Base-by-base conservation (phyloP, 2,888 invertebrate species). In the Brenthis daphne region DNA sequence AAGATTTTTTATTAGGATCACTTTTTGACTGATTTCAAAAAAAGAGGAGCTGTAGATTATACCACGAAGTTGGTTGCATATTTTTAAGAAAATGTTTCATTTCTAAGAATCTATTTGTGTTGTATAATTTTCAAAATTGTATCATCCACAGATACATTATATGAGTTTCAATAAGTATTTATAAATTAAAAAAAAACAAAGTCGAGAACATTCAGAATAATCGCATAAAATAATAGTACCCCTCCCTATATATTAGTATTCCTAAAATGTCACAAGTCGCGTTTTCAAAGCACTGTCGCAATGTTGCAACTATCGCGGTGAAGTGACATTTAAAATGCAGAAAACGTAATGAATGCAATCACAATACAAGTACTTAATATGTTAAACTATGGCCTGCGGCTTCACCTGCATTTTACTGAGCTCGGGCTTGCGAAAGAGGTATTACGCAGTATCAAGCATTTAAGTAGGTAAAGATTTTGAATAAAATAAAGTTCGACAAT, bases 271-370 rank as follows among this genome's bases (percentile, higher is more conserved):
- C 61, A 69, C 37, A 16, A 51, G 56, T 65, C 53, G 69, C 61
- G 65, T 67, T 60, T 68, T 24, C 56, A 47, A 64, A 56, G 20
- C 53, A 56, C 48, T 53, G 24, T 12, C 14, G 24, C 58, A 64
- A 57, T 65, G 51, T 54, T 14, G 65, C 61, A 69, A 69, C 55
- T 61, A n/a, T 54, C 53, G 55, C 20, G 57, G 20, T 33, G 58
- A n/a, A 61, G 57, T 55, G 58, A 64, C 68, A 64, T 67, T 71
- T 69, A 65, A 64, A 64, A 71, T 68, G 68, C 69, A 60, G 68
- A 51, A 64, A 57, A 61, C 67, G 65, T 65, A 56, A 5, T 6
- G 43, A 53, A 24, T 54, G 53, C 63, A 53, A 63, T 20, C 53
- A 51, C 53, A 51, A 37, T 51, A 12, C 51, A 33, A 63, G 51